Conservation (phyloP, 2,888 invertebrate genomes). For the Heliconius ismenius region DNA sequence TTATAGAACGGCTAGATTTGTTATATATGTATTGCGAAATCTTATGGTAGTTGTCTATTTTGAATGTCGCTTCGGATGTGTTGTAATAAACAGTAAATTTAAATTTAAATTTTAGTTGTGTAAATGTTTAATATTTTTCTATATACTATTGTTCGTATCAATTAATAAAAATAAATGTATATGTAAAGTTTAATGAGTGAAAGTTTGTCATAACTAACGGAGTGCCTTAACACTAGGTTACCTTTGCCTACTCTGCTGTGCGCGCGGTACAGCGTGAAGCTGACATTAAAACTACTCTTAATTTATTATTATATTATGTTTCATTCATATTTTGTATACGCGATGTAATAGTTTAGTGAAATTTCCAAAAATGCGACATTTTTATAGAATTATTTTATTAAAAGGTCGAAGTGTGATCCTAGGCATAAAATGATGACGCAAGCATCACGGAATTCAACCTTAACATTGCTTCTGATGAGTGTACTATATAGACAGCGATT, state of each 20-base stretch:
- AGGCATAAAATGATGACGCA: constrained; percentile 59
- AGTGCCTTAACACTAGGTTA: too few relatives aligned
- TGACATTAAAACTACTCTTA: too few relatives aligned
- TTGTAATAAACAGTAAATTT: background rate
- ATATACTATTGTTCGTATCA: background rate
- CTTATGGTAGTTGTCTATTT: constrained; percentile 32
- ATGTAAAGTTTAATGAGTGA: too few relatives aligned
- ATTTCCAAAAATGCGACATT: background rate
- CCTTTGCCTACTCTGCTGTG: too few relatives aligned
- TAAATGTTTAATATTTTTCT: background rate
- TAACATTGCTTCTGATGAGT: constrained; percentile 76
- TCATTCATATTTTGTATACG: background rate
- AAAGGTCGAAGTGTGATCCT: constrained; percentile 39
- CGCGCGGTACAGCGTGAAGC: too few relatives aligned
- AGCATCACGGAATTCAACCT: constrained; percentile 75
- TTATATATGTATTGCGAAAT: constrained; percentile 46
- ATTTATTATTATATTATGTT: too few relatives aligned
- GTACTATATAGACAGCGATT: constrained; percentile 62
- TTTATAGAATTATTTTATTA: background rate
- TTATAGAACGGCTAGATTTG: constrained; percentile 57
- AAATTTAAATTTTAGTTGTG: background rate
- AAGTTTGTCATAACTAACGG: too few relatives aligned
- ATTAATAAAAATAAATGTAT: too few relatives aligned
- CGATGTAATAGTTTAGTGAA: background rate
- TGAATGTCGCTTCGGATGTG: constrained; percentile 3